phyloP scores from a whole-genome alignment of 2,113 vertebrate genomes.

The Seriola quinqueradiata region DNA sequence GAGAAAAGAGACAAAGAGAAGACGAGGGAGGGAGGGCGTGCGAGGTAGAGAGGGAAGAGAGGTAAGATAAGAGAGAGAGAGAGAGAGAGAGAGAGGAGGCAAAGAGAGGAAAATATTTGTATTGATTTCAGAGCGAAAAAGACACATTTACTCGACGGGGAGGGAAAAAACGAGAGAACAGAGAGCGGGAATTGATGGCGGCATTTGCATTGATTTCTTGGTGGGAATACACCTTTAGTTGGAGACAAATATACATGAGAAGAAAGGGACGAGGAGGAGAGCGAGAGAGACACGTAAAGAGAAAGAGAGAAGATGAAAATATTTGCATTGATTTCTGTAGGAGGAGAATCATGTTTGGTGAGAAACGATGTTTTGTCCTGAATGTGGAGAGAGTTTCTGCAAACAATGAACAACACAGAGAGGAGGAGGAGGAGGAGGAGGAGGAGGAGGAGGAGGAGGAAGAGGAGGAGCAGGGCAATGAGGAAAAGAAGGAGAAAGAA shows the following conservation, averaged over 20 bases:
- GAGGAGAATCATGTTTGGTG: conserved; percentile 6
- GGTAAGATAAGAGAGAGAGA: not conserved
- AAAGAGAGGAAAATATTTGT: conserved; percentile 64
- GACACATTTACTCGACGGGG: conserved; percentile 45
- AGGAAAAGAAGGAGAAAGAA: not conserved
- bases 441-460: not conserved
- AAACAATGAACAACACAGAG: conserved; percentile 34
- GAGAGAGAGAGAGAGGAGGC: not conserved
- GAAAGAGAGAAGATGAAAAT: conserved; percentile 9
- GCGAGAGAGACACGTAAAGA: not conserved
- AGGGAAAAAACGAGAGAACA: conserved; percentile 21
- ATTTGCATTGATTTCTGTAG: conserved; percentile 26
- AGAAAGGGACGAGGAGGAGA: not conserved
- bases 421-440: not conserved
- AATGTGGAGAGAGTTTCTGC: conserved; percentile 23
- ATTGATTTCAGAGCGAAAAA: conserved; percentile 57
- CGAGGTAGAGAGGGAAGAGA: not conserved
- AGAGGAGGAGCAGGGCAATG: not conserved
- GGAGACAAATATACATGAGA: conserved; percentile 13
- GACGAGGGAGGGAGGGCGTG: not conserved
- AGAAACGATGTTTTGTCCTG: not conserved
- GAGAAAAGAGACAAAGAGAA: conserved; percentile 14
- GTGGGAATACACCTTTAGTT: conserved; percentile 53
- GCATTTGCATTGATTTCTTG: conserved; percentile 61
- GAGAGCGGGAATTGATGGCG: conserved; percentile 31